These are phyloP conservation scores for Steromphala cineraria DNA, from an alignment of 2,888 invertebrate genomes.

Conservation along the genomic window DNA sequence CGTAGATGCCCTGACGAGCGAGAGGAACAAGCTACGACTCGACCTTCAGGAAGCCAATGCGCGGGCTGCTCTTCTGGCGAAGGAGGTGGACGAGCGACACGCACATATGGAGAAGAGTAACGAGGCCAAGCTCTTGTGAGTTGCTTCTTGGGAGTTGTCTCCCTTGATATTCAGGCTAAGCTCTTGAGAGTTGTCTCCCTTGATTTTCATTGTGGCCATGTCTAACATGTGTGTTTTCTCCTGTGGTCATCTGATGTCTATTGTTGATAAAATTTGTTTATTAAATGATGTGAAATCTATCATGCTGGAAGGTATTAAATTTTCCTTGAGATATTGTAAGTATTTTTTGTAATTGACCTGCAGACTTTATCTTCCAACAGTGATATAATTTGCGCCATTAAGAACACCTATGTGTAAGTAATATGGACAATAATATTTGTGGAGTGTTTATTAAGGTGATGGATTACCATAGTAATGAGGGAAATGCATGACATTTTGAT, in stretches of 20 bases:
- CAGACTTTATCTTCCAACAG: neutral
- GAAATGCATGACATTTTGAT: neutral
- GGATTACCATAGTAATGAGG: neutral
- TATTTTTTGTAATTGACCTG: no score
- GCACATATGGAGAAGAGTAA: constrained; percentile 86
- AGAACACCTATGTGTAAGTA: constrained; percentile 4
- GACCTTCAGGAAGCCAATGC: constrained; percentile 90
- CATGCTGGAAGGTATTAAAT: no score
- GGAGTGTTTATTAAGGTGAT: no score
- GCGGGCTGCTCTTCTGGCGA: constrained; percentile 87
- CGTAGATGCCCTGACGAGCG: constrained; percentile 83
- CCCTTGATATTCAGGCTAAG: no score
- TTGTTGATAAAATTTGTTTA: no score
- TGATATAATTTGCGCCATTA: constrained; percentile 3
- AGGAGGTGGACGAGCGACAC: constrained; percentile 94
- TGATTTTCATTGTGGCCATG: neutral
- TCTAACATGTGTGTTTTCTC: no score
- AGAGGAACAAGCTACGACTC: constrained; percentile 86
- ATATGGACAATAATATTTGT: neutral
- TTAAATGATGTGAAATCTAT: no score
- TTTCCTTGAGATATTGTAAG: no score
- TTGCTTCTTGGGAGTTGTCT: constrained; percentile 58
- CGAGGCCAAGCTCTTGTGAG: constrained; percentile 81
- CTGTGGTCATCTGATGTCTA: no score
- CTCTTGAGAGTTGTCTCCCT: no score